Conservation (phyloP, 2,113 vertebrate genomes). For the Labeo rohita region DNA sequence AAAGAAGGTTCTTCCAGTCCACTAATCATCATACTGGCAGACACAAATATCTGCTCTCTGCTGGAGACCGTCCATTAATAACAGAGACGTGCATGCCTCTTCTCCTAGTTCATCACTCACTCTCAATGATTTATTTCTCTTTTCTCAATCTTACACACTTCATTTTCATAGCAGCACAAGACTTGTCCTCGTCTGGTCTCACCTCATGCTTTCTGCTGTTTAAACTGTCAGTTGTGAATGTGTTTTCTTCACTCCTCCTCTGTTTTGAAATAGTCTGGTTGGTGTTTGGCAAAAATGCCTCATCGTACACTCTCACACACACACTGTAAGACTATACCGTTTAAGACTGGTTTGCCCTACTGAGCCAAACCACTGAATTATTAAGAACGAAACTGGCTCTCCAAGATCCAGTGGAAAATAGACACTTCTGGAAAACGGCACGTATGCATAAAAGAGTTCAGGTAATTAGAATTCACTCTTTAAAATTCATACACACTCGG, state of each 20-base stretch:
- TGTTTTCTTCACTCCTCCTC: background rate
- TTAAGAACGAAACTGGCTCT: constrained; percentile 69
- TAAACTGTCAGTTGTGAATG: constrained; percentile 18
- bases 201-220: constrained; percentile 16
- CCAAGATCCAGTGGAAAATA: constrained; percentile 60
- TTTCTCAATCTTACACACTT: background rate
- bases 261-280: constrained; percentile 15
- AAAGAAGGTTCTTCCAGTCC: background rate
- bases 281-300: background rate
- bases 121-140: constrained; percentile 9
- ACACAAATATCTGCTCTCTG: constrained; percentile 18
- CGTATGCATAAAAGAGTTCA: constrained; percentile 21
- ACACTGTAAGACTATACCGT: constrained; percentile 62
- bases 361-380: constrained; percentile 76
- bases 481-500: background rate
- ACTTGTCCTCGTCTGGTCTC: background rate
- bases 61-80: constrained; percentile 27
- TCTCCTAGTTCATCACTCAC: constrained; percentile 14
- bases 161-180: background rate
- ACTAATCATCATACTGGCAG: constrained; percentile 13
- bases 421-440: constrained; percentile 22
- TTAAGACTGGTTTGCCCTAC: constrained; percentile 52
- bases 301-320: background rate
- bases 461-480: background rate
- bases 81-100: constrained; percentile 1